These are phyloP conservation scores for Malurus melanocephalus DNA, from an alignment of 2,113 vertebrate species.

Conservation along the genomic window DNA sequence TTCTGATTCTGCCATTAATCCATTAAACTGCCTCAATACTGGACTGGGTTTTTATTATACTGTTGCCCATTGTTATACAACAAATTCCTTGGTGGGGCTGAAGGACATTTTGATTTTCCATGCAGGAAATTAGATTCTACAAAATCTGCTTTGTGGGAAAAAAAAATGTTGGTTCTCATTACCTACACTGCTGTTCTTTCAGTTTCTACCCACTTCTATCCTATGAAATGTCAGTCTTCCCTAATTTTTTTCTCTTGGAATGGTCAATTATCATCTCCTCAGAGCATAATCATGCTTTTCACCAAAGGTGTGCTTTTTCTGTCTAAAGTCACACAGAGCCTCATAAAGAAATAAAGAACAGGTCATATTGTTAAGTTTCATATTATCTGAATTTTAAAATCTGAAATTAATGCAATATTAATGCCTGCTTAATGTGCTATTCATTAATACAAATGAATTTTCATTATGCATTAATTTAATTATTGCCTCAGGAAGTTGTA, in stretches of 20 bases:
- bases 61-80: neutral
- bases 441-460: slow-evolving; percentile 56
- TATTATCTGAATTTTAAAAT: neutral
- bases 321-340: neutral
- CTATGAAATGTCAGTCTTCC: neutral
- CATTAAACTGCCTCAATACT: neutral
- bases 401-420: slow-evolving; percentile 18
- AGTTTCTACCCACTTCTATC: neutral
- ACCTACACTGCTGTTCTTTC: neutral
- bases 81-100: neutral
- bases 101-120: neutral
- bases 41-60: neutral
- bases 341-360: neutral
- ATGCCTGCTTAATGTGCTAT: neutral
- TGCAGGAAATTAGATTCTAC: neutral
- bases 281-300: neutral
- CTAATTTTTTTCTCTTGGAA: neutral
- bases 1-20: neutral
- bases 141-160: neutral
- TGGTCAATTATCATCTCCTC: neutral
- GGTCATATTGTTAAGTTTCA: neutral
- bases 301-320: neutral
- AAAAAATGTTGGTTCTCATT: neutral
- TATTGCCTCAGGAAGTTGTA: neutral
- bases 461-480: slow-evolving; percentile 35